phyloP scores from a whole-genome alignment of 2,888 invertebrate genomes.

The Silvanus unidentatus region DNA sequence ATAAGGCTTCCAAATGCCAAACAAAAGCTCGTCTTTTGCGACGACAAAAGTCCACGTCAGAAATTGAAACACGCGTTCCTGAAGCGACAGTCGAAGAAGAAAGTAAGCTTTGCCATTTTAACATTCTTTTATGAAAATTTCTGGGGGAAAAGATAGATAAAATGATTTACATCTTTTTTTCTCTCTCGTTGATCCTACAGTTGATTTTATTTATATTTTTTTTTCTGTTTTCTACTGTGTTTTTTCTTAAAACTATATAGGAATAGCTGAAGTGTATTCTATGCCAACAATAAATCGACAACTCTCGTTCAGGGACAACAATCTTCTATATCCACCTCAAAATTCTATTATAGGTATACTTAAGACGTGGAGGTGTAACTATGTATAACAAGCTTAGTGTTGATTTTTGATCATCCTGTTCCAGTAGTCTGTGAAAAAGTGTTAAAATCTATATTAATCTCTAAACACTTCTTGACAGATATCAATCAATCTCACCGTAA shows the following conservation, averaged over 20 bases:
- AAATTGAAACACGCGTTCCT: conserved; percentile 67
- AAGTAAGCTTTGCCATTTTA: conserved; percentile 61
- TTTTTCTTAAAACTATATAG: conserved; percentile 15
- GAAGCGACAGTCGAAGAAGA: conserved; percentile 65
- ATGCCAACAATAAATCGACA: conserved; percentile 45
- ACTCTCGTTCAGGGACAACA: conserved; percentile 40
- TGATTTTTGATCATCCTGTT: too few relatives aligned
- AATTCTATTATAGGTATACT: conserved; percentile 33
- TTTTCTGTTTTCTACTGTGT: conserved; percentile 2
- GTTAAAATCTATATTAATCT: too few relatives aligned
- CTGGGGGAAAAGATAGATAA: too few relatives aligned
- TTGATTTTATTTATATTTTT: conserved; percentile 7
- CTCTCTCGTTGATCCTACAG: conserved; percentile 7
- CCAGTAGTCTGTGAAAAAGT: too few relatives aligned
- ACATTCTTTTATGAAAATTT: too few relatives aligned
- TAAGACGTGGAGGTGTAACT: too few relatives aligned
- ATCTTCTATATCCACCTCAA: conserved; percentile 29
- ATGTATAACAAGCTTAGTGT: too few relatives aligned
- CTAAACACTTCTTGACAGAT: too few relatives aligned
- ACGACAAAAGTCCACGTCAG: conserved; percentile 84
- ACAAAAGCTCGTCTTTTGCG: conserved; percentile 78
- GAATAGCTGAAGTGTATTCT: conserved; percentile 32
- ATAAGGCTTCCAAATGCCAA: conserved; percentile 76
- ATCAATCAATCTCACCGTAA: too few relatives aligned
- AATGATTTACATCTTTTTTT: conserved; percentile 7